Evolutionary conservation across 2,113 vertebrate species (phyloP).

Genomic region (Rhagologus leucostigma): DNA sequence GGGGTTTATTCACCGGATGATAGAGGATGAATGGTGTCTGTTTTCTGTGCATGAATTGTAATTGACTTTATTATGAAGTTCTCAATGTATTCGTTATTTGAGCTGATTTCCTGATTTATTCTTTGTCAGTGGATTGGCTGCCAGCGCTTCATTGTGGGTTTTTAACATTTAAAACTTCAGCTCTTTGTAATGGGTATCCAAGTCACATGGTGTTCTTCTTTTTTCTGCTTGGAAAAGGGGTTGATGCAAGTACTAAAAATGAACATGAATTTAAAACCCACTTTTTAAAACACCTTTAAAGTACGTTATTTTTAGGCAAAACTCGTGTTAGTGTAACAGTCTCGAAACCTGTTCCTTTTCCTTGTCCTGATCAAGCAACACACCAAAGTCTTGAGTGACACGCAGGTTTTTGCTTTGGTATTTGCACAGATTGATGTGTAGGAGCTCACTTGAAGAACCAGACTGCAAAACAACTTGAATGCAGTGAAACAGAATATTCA

Average conservation of each 20-base stretch:
- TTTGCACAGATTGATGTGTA: neutral
- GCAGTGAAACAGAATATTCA: conserved; percentile 5
- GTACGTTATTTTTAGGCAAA: neutral
- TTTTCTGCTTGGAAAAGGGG: neutral
- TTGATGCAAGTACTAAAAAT: neutral
- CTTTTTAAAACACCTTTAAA: neutral
- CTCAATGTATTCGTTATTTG: conserved; percentile 57
- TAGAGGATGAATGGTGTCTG: conserved; percentile 37
- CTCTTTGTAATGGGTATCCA: neutral
- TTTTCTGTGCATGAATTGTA: conserved; percentile 54
- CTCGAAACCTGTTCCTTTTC: neutral
- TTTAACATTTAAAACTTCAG: conserved; percentile 8
- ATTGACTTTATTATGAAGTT: conserved; percentile 35
- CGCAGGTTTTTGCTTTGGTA: neutral
- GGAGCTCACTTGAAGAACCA: neutral
- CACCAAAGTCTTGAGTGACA: neutral
- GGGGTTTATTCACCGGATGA: conserved; percentile 9
- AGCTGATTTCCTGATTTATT: conserved; percentile 53
- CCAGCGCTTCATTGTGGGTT: conserved; percentile 4
- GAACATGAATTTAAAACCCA: neutral
- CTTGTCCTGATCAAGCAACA: neutral
- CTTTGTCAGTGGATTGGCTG: neutral
- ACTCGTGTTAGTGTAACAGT: neutral
- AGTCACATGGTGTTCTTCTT: neutral
- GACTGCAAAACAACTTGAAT: neutral